Base-by-base conservation (phyloP, 2,113 vertebrate genomes). In the Hypanus sabinus region DNA sequence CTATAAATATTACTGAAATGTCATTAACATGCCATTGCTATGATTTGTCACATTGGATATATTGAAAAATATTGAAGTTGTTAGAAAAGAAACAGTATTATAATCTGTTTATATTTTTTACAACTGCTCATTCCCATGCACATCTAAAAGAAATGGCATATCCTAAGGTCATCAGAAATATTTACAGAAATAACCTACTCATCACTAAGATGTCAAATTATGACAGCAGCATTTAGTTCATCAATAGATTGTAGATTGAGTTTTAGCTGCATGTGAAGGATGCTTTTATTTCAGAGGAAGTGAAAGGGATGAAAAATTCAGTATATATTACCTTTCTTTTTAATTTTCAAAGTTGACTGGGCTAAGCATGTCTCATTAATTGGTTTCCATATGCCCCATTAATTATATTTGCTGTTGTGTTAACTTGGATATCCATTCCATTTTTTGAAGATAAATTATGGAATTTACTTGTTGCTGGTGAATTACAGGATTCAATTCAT, bases 51-150 rank as follows among this genome's bases (percentile, higher is more conserved):
- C 46, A 36, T 46, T 71, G 90, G 36, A 71, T 27, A 73, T 75
- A 55, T 93, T 75, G 68, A 93, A 93, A 93, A 93, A 73, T 30
- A 93, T 93, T 73, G 22, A 75, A 36, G 73, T 22, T 55, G 22
- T 93, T 46, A 20, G 68, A 70, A 93, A 24, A 93, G 27, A 55
- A 73, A 71, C 88, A 91, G 36, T 11, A 92, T 71, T 70, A 16
- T 70, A 92, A 90, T 33, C 18, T 73, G 62, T 73, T 73, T 60
- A 70, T 73, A 46, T 71, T 93, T 46, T 73, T 73, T 38, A 93
- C 55, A 8, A 71, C 68, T n/a, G 22, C 8, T 88, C 57, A 88
- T 88, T 88, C 0, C 38, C n/a, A 12, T 55, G 8, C 10, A 71
- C 71, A 38, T 71, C 3, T 12, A 65, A 62, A 68, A 18, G 33